Base-by-base conservation (phyloP, 2,113 vertebrate genomes). In the Anhinga anhinga region DNA sequence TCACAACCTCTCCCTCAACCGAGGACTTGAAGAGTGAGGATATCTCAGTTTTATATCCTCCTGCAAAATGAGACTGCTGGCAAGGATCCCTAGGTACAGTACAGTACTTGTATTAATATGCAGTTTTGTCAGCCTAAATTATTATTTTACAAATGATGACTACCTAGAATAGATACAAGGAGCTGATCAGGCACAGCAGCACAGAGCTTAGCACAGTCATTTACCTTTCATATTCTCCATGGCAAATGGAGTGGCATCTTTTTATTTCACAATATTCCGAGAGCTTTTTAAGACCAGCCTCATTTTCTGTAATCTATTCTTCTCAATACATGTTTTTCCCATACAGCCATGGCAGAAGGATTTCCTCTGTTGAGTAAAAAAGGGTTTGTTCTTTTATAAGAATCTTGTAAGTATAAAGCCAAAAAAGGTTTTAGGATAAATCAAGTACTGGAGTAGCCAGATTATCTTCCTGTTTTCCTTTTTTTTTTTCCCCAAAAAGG, bases 121-220 rank as follows among this genome's bases (percentile, higher is more conserved):
- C 81, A 91, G 58, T 82, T 85, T 95, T 95, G 81, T 91, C 84
- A 87, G 58, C 32, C 38, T 82, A 80, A 90, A 93, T 91, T 72
- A 89, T 32, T 96, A 59, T 97, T 97, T 97, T 93, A 62, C 52
- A 76, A 45, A 78, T 81, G 27, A 89, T 85, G 62, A 81, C 69
- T 92, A 10, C 49, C 58, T 65, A 63, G 77, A 61, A 82, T 52
- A 90, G 23, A 40, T 53, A 56, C 36, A 23, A 90, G 34, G 59
- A 86, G 63, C 65, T 91, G 50, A 74, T 78, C 53, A 79, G 73
- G 56, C 67, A 63, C 26, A 87, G 84, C 44, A 69, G 77, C 56
- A 69, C 26, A 72, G 81, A 76, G 27, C 50, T 19, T 32, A 30
- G 30, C 42, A 44, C 8, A 77, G 27, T 44, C 15, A 52, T 77